These are phyloP conservation scores for Phalera bucephala DNA, from an alignment of 2,888 invertebrate genomes.

Conservation along the genomic window DNA sequence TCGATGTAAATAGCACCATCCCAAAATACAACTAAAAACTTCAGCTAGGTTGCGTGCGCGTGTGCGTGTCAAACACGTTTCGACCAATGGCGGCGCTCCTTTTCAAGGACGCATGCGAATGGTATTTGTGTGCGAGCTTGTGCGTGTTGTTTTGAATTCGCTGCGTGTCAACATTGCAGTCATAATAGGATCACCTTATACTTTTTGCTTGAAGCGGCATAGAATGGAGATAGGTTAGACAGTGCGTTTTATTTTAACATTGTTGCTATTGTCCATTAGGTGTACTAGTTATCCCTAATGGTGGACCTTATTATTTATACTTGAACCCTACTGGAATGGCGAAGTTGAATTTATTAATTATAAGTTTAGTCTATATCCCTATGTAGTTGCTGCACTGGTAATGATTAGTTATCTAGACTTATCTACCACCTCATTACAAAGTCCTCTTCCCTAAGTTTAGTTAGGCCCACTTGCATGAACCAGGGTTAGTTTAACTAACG, in stretches of 20 bases:
- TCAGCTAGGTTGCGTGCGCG: constrained; percentile 7
- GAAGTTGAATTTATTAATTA: too few species aligned
- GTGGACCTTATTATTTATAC: too few species aligned
- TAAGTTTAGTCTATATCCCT: too few species aligned
- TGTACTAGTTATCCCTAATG: too few species aligned
- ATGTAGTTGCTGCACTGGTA: too few species aligned
- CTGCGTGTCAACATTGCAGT: constrained; percentile 29
- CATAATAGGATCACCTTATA: constrained; percentile 14
- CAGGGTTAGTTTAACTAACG: too few species aligned
- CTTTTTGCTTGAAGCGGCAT: constrained; percentile 10
- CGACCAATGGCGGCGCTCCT: constrained; percentile 30
- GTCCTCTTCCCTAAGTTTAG: too few species aligned
- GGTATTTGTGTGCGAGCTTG: constrained; percentile 11
- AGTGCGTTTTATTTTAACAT: neutral
- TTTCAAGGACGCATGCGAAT: constrained; percentile 34
- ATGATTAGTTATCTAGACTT: too few species aligned
- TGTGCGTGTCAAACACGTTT: constrained; percentile 8
- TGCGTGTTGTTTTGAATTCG: constrained; percentile 33
- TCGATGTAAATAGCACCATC: constrained; percentile 10
- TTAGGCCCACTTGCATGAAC: too few species aligned
- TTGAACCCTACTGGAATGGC: too few species aligned
- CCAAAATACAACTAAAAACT: constrained; percentile 14
- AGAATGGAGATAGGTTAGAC: constrained; percentile 23
- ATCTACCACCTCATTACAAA: too few species aligned
- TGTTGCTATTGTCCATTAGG: too few species aligned